Evolutionary conservation across 2,888 invertebrate species (phyloP), one percentile per base, ranked within the genome.

Genomic region (Lochmaea capreae): DNA sequence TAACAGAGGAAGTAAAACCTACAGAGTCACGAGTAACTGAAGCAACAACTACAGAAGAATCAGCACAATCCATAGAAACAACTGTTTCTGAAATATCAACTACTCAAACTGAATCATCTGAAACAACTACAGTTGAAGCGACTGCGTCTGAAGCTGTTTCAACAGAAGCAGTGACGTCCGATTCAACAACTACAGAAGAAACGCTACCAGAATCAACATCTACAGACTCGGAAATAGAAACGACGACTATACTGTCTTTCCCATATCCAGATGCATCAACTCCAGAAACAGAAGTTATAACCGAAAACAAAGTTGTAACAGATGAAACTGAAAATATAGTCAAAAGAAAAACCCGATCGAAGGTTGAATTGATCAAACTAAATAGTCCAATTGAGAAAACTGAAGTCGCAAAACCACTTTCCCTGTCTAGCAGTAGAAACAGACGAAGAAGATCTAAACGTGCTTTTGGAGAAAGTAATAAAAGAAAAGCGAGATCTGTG

Each of bases 401-500:
- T 52, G 16, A 33, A 6, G 16, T 52, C 1, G 8, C 14, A 33
- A 54, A 66, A n/a, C 49, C 49, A 18, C 62, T 62, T 43, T 66
- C 26, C 16, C 11, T 52, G 14, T 14, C 33, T 9, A 26, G 6
- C 18, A 18, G 10, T 11, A 54, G 18, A 54, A 54, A 10, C 3
- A 54, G 18, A 18, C 54, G 8, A 54, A 54, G 18, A 18, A 54
- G 54, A 54, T 54, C 54, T 18, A 54, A 54, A 18, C 54, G 54
- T 12, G 49, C 49, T 49, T 49, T 5, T 49, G 4, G 12, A 43
- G 43, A 43, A 26, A 43, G 71, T 66, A 65, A 71, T 69, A 65
- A 69, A 43, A 79, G 82, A 67, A 77, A 66, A 43, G 75, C 69
- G 39, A 79, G 87, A 74, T 86, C 86, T n/a, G 74, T 86, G 9